Evolutionary conservation across 2,888 invertebrate species (phyloP).

Genomic region (Endomychus coccineus): DNA sequence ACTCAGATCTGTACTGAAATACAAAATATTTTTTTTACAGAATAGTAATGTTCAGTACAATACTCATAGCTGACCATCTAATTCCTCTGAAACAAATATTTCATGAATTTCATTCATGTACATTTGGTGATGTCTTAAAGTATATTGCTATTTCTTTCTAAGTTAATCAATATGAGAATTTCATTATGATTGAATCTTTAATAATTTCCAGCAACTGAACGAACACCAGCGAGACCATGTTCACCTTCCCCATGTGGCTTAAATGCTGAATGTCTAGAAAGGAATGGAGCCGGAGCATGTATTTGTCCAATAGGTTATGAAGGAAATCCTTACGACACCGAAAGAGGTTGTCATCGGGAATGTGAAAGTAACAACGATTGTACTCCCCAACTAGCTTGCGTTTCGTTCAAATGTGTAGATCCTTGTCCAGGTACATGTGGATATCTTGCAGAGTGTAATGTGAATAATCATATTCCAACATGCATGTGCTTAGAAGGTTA

Average conservation of each 20-base stretch:
- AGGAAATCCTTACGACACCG: constrained; percentile 71
- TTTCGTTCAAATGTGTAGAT: constrained; percentile 74
- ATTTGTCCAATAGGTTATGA: constrained; percentile 69
- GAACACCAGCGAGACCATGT: constrained; percentile 65
- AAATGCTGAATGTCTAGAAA: constrained; percentile 75
- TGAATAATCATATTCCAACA: constrained; percentile 70
- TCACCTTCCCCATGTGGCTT: constrained; percentile 79
- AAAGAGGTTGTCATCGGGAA: constrained; percentile 63
- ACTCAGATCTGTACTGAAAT: no score
- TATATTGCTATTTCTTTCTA: no score
- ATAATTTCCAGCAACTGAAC: constrained; percentile 49
- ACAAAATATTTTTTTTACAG: no score
- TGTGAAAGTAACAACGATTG: constrained; percentile 77
- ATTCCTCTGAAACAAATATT: no score
- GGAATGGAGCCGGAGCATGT: constrained; percentile 80
- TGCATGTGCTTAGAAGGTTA: constrained; percentile 69
- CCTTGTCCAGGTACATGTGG: constrained; percentile 83
- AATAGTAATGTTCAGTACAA: no score
- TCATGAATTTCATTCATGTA: no score
- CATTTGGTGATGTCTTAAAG: no score
- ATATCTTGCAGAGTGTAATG: constrained; percentile 67
- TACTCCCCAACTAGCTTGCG: constrained; percentile 63
- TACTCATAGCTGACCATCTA: background rate
- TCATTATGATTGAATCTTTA: no score
- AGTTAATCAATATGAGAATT: no score